Percentiles rank a stretch among this genome's conserved stretches.
These are phyloP conservation scores for Falcaria lacertinaria DNA, from an alignment of 2,888 invertebrate genomes.

Conservation along the genomic window DNA sequence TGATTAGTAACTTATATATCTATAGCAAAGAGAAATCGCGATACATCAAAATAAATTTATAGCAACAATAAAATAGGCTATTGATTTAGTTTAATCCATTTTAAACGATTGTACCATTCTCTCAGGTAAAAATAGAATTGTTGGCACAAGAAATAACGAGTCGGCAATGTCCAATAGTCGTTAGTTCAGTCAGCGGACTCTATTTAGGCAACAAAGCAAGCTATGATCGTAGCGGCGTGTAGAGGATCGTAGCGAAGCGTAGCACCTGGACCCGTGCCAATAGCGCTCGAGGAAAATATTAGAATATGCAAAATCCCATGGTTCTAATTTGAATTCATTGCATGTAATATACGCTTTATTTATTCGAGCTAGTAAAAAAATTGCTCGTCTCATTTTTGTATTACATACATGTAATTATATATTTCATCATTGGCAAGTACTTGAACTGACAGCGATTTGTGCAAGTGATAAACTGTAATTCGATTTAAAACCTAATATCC, in stretches of 20 bases:
- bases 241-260: slow-evolving; percentile 5
- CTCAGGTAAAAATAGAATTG: not conserved
- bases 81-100: slow-evolving; percentile 8
- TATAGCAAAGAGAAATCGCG: too few relatives aligned
- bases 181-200: slow-evolving; percentile 21
- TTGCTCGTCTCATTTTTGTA: too few relatives aligned
- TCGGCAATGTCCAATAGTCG: slow-evolving; percentile 9
- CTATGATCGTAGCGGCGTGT: slow-evolving; percentile 6
- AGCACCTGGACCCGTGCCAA: slow-evolving; percentile 32
- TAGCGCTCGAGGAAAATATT: slow-evolving; percentile 13
- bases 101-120: slow-evolving; percentile 3
- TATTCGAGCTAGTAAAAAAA: too few relatives aligned
- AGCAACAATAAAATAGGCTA: not conserved
- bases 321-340: slow-evolving; percentile 12
- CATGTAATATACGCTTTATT: not conserved
- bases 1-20: too few relatives aligned
- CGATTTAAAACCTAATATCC: too few relatives aligned
- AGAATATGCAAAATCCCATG: slow-evolving; percentile 22
- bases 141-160: slow-evolving; percentile 2
- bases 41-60: too few relatives aligned
- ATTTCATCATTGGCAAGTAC: too few relatives aligned
- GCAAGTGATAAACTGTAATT: too few relatives aligned
- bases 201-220: slow-evolving; percentile 28
- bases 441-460: too few relatives aligned
- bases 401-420: too few relatives aligned